A percentile compares a stretch with the other conserved stretches of the same genome.
Conservation (phyloP, 2,797 vertebrate genomes). For the Microcaecilia unicolor region DNA sequence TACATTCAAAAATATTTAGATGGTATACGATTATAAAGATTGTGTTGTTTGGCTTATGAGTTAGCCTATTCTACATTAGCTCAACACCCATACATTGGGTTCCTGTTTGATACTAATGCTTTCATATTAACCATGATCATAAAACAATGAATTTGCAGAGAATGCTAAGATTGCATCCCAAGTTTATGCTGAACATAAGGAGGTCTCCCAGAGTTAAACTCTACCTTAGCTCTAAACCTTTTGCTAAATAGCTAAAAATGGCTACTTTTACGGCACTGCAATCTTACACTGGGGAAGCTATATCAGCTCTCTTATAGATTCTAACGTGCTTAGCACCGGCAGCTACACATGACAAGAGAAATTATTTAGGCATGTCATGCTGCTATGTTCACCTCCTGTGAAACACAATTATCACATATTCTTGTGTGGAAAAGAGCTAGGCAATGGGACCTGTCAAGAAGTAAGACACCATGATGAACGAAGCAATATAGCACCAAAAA, state of each 20-base stretch:
- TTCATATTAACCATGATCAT: no score
- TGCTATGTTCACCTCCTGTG: slow-evolving; percentile 29
- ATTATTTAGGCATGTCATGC: slow-evolving; percentile 17
- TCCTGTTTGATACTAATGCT: no score
- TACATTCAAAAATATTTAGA: no score
- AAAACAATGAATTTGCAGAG: background rate
- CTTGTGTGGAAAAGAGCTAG: no score
- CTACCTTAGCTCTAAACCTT: slow-evolving; percentile 18
- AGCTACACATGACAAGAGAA: slow-evolving; percentile 12
- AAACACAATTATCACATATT: slow-evolving; percentile 11
- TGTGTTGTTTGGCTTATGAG: no score
- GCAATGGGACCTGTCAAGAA: no score
- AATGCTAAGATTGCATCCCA: slow-evolving; percentile 5
- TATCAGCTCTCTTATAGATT: slow-evolving; percentile 22
- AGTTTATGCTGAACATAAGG: slow-evolving; percentile 7
- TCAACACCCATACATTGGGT: no score
- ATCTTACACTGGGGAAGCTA: slow-evolving; percentile 19
- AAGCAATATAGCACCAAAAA: no score
- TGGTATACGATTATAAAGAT: no score
- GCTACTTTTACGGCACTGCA: slow-evolving; percentile 28
- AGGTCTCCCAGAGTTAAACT: slow-evolving; percentile 19
- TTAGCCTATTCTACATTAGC: no score
- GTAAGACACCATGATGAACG: no score
- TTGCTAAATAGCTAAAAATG: slow-evolving; percentile 6
- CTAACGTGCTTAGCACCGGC: slow-evolving; percentile 47